A percentile compares a stretch with the other conserved stretches of the same genome.
Conservation (phyloP, 2,797 vertebrate species). For the Rhyacichthys aspro region DNA sequence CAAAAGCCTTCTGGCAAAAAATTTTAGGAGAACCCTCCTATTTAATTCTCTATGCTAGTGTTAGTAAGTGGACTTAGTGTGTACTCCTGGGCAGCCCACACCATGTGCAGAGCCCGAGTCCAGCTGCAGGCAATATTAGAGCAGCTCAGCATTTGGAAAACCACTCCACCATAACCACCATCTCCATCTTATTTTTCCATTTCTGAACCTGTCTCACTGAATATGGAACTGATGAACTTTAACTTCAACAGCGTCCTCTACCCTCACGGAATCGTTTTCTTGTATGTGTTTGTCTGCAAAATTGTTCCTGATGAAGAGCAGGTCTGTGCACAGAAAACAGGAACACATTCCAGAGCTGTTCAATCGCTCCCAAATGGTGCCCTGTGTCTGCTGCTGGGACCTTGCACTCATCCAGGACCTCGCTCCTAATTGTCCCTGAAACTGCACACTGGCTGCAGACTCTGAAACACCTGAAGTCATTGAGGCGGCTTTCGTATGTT, state of each 20-base stretch:
- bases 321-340: conserved; percentile 2
- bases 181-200: no score
- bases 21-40: not conserved
- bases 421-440: conserved; percentile 24
- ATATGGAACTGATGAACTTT: conserved; percentile 6
- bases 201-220: conserved; percentile 3
- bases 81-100: conserved; percentile 44
- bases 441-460: conserved; percentile 1
- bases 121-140: conserved; percentile 52
- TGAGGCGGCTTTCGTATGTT: not conserved
- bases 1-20: no score
- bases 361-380: conserved; percentile 22
- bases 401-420: conserved; percentile 18
- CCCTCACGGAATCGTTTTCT: not conserved
- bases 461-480: not conserved
- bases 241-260: not conserved
- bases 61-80: conserved; percentile 24
- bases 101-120: conserved; percentile 50
- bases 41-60: conserved; percentile 18
- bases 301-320: conserved; percentile 24
- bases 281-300: not conserved
- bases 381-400: conserved; percentile 23
- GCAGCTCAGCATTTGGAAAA: conserved; percentile 51
- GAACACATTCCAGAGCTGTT: conserved; percentile 33
- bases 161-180: no score